Evolutionary conservation across 2,797 vertebrate genomes (phyloP), one percentile per base, ranked within the genome.

Genomic region (Gymnoscopelus microlampas): DNA sequence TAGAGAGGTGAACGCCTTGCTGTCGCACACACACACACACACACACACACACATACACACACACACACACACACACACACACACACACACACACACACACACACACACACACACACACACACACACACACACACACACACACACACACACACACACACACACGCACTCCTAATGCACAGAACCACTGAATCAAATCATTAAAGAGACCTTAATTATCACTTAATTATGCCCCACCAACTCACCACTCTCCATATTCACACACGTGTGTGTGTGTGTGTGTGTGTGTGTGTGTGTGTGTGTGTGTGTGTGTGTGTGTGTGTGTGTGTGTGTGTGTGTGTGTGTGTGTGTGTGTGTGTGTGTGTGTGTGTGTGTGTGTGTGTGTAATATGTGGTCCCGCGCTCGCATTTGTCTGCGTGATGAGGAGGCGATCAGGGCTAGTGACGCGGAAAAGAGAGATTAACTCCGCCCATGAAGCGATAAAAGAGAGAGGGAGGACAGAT

Each of bases 181-280:
- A 85, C 91, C 92, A 93, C 89, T 94, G 94, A 94, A 93, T 95
- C 92, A 94, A 94, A 95, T 95, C 91, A 94, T 95, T 95, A 93
- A 93, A 94, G 92, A 94, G 86, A 88, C 87, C 88, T 91, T 94
- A 94, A 94, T 95, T 94, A 94, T 92, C 89, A 91, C 92, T 92
- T 94, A 93, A 95, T 94, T 94, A 94, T 94, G 93, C 91, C 87
- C 81, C 32, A 35, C 78, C 89, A 89, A 88, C 90, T 85, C 82
- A 82, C 81, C 82, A 81, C 74, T 88, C 88, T 86, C 79, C 81
- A 88, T 35, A 35, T 35, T 35, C 32, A 82, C 68, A 35, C 81
- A 56, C 76, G 85, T 79, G 77, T 85, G 86, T 53, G 69, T 29
- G 65, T 53, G 55, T 56, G 54, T 59, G 23, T 50, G 59, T 58